Conservation (phyloP, 1,140 invertebrate species). For the Aethina tumida region DNA sequence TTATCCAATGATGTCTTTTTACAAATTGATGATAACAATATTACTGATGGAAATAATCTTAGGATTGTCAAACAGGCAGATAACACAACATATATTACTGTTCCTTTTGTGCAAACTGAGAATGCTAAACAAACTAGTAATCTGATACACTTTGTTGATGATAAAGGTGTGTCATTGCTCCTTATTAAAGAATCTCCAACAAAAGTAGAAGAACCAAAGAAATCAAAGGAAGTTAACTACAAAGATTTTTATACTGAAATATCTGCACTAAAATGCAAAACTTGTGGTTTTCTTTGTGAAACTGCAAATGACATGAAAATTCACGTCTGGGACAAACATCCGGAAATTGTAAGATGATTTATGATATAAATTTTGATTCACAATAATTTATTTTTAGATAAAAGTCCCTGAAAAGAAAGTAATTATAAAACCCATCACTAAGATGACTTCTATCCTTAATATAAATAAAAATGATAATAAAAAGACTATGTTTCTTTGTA, state of each 20-base stretch:
- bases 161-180: conserved; percentile 17
- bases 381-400: conserved; percentile 6
- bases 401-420: too few relatives aligned
- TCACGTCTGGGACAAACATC: conserved; percentile 17
- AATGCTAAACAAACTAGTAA: conserved; percentile 9
- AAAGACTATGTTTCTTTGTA: conserved; percentile 21
- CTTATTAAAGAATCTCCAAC: conserved; percentile 13
- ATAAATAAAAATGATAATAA: conserved; percentile 16
- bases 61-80: too few relatives aligned
- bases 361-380: conserved; percentile 5
- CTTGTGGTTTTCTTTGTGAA: conserved; percentile 23
- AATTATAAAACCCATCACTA: too few relatives aligned
- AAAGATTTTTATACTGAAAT: conserved; percentile 17
- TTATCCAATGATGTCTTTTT: conserved; percentile 6
- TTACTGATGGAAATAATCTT: too few relatives aligned
- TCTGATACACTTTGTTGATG: conserved; percentile 16
- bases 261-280: conserved; percentile 24
- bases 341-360: conserved; percentile 11
- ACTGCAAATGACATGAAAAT: conserved; percentile 16
- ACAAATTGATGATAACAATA: conserved; percentile 6
- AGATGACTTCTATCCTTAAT: conserved; percentile 18
- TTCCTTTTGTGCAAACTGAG: conserved; percentile 5
- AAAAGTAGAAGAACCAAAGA: neutral
- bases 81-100: too few relatives aligned
- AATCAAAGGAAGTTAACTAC: conserved; percentile 1